Percentiles rank a stretch among this genome's conserved stretches.
phyloP scores from a whole-genome alignment of 2,888 invertebrate genomes.

The Timema cristinae region DNA sequence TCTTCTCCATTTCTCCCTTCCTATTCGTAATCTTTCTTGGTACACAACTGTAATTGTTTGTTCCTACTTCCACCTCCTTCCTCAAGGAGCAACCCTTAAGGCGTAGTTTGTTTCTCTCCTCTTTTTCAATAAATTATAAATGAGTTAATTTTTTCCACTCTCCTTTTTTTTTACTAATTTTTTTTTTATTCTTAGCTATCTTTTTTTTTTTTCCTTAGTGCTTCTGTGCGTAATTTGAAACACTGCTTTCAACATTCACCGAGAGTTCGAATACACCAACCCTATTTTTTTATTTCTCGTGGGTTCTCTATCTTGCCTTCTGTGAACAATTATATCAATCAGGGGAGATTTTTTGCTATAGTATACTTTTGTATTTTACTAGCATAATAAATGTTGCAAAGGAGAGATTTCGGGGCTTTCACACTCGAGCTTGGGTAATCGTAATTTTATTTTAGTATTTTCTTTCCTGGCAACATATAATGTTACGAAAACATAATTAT shows the following conservation, averaged over 20 bases:
- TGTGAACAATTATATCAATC: not conserved
- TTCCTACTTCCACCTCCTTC: not conserved
- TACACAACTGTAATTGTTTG: slow-evolving; percentile 15
- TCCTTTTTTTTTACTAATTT: not conserved
- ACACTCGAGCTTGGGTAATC: no score
- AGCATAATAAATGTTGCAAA: no score
- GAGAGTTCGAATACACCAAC: slow-evolving; percentile 1
- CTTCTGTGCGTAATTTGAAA: slow-evolving; percentile 5
- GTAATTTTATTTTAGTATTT: no score
- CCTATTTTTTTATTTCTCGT: slow-evolving; percentile 12
- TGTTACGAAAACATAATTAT: no score
- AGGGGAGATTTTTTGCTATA: not conserved
- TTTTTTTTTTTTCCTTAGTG: no score
- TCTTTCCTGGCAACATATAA: no score
- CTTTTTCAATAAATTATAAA: slow-evolving; percentile 46
- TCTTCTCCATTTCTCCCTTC: no score
- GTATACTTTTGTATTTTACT: no score
- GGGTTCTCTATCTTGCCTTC: not conserved
- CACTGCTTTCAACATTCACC: slow-evolving; percentile 10
- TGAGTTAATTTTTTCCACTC: slow-evolving; percentile 44
- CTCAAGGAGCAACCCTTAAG: slow-evolving; percentile 5
- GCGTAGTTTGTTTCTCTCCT: not conserved
- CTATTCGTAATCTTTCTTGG: not conserved
- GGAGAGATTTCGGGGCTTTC: no score
- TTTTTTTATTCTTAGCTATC: no score